Percentiles rank a stretch among this genome's conserved stretches.
Evolutionary conservation across 30 jellyfish, hydroid and myxozoan species (phyloP).

Genomic region (Clytia hemisphaerica): DNA sequence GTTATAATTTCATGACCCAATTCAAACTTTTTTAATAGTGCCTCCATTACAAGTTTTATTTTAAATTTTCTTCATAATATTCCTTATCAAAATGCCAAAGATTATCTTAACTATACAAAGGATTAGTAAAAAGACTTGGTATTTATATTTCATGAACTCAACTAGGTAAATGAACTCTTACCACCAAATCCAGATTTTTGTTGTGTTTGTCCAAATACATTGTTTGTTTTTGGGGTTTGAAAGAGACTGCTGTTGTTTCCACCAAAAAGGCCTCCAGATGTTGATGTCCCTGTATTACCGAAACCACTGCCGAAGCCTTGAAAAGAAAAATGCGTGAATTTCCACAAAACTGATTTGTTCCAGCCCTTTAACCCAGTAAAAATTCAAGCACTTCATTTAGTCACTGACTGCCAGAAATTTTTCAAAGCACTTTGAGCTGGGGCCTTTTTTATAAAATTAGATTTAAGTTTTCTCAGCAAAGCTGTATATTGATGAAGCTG

Average conservation of each 20-base stretch:
- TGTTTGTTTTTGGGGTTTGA: constrained; percentile 70
- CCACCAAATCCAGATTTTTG: constrained; percentile 32
- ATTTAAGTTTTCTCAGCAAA: too few relatives aligned
- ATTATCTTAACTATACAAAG: not conserved
- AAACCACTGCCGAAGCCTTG: constrained; percentile 36
- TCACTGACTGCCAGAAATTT: too few relatives aligned
- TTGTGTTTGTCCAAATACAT: constrained; percentile 53
- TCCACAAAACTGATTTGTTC: not conserved
- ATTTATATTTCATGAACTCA: not conserved
- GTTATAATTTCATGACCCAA: not conserved
- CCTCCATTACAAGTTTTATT: not conserved
- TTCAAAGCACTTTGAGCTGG: too few relatives aligned
- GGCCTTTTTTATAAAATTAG: too few relatives aligned
- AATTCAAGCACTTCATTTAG: not conserved
- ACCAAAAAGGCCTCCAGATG: constrained; percentile 86
- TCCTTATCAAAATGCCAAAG: not conserved
- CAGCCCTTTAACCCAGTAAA: not conserved
- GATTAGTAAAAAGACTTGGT: not conserved
- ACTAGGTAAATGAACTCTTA: not conserved
- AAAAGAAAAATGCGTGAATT: not conserved
- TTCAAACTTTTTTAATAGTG: too few relatives aligned
- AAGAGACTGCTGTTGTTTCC: constrained; percentile 40
- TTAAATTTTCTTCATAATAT: not conserved
- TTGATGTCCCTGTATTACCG: constrained; percentile 34
- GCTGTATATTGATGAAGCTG: too few relatives aligned